A percentile compares a stretch with the other conserved stretches of the same genome.
These are phyloP conservation scores for Drosophila equinoxialis DNA, from an alignment of 1,140 invertebrate genomes.

Conservation along the genomic window DNA sequence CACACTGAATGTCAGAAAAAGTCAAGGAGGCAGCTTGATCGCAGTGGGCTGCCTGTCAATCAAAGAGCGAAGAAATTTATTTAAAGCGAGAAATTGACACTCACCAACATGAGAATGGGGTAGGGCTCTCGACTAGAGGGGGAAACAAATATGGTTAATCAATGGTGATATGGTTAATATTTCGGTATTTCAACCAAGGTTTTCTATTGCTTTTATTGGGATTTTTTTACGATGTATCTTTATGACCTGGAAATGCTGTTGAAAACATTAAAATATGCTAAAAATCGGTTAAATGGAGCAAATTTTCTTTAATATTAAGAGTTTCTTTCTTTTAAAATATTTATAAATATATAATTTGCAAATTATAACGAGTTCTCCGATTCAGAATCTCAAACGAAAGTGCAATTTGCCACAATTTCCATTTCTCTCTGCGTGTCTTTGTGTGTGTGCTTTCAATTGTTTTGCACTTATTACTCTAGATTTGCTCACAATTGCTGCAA, in stretches of 20 bases:
- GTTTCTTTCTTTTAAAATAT: neutral
- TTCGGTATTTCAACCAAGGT: no score
- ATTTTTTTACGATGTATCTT: no score
- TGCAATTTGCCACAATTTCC: slow-evolving; percentile 16
- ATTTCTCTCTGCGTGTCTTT: neutral
- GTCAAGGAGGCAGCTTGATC: slow-evolving; percentile 38
- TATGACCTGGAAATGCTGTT: no score
- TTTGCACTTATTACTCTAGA: slow-evolving; percentile 18
- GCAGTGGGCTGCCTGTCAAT: slow-evolving; percentile 47
- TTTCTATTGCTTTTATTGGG: no score
- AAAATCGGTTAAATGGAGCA: no score
- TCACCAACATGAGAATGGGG: neutral
- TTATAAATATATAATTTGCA: neutral
- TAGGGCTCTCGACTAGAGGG: neutral
- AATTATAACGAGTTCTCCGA: slow-evolving; percentile 1
- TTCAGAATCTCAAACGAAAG: slow-evolving; percentile 12
- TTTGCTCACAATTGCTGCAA: slow-evolving; percentile 21
- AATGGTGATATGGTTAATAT: no score
- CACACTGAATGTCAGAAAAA: slow-evolving; percentile 46
- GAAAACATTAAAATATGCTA: no score
- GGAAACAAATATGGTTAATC: no score
- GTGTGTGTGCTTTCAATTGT: slow-evolving; percentile 4
- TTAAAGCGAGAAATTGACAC: slow-evolving; percentile 25
- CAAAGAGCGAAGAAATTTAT: slow-evolving; percentile 40
- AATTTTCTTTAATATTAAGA: neutral